These are phyloP conservation scores for Holacanthus passer DNA, from an alignment of 2,113 vertebrate genomes.

Conservation along the genomic window DNA sequence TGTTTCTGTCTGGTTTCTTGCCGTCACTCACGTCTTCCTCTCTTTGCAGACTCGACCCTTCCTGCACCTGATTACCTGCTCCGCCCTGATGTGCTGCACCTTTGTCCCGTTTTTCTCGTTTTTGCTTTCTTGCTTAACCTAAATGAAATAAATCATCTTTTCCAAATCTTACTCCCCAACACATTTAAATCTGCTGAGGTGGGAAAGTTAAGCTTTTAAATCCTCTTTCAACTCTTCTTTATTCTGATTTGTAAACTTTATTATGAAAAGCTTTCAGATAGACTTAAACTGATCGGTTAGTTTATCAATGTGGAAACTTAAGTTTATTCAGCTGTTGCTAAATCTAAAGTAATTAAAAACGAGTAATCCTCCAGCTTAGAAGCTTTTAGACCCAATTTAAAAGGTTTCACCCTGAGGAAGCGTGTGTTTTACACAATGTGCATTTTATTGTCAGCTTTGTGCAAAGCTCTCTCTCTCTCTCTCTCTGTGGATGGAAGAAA, in stretches of 20 bases:
- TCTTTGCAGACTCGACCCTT: too few species aligned
- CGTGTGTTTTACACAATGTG: background rate
- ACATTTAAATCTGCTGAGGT: background rate
- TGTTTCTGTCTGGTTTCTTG: too few species aligned
- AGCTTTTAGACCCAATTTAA: conserved; percentile 4
- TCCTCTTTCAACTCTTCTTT: background rate
- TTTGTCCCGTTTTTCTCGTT: too few species aligned
- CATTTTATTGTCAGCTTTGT: background rate
- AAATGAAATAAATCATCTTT: background rate
- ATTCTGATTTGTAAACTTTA: background rate
- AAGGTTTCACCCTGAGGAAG: conserved; percentile 4
- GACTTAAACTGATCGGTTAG: background rate
- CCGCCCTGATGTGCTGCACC: too few species aligned
- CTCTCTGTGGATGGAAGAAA: background rate
- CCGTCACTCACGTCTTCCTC: too few species aligned
- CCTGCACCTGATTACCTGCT: too few species aligned
- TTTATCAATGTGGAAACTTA: background rate
- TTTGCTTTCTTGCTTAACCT: too few species aligned
- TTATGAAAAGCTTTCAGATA: conserved; percentile 2
- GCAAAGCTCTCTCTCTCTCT: background rate
- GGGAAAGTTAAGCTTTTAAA: background rate
- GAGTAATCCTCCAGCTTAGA: background rate
- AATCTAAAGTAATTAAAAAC: background rate
- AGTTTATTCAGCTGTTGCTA: background rate
- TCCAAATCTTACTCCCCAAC: background rate